Base-by-base conservation (phyloP, 1,140 invertebrate species). In the Drosophila quadrilineata region DNA sequence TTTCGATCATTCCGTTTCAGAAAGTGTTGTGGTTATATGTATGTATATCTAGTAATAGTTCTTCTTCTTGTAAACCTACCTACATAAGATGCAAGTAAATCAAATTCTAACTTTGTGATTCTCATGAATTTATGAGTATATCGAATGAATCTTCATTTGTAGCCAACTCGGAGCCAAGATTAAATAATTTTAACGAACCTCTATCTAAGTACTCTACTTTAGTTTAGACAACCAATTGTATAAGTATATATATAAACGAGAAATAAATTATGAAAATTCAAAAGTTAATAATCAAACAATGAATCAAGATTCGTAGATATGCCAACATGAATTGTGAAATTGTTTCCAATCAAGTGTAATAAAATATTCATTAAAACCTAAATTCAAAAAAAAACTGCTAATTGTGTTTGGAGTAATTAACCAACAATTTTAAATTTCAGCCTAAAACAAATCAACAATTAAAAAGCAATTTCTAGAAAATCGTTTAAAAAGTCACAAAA, bases 41-140 rank as follows among this genome's bases (percentile, higher is more conserved):
- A n/a, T n/a, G n/a, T n/a, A n/a, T n/a, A n/a, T n/a, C n/a, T 67
- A 66, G 56, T 60, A 38, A 17, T 63, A 67, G 45, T 75, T 66
- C 36, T 50, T n/a, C 54, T 66, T 43, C 16, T 38, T 64, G 40
- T 33, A 65, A 52, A 54, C 50, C 64, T 40, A 35, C 53, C 38
- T 22, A 36, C 14, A 57, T 14, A 14, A 24, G 17, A 14, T 26
- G 49, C 45, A 52, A 14, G 29, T 53, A 74, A 84, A 85, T 64
- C 66, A 85, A 84, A 84, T 77, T 70, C 79, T 71, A 85, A 84
- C 65, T 85, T 84, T 84, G 77, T 84, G 77, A 84, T 84, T 85
- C 74, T 74, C 77, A 84, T 67, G 77, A 84, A 84, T 85, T 84
- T 84, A 84, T 84, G 38, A 63, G 63, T 60, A 65, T 75, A 52